These are phyloP conservation scores for Psylliodes chrysocephalus DNA, from an alignment of 2,888 invertebrate species.

Conservation along the genomic window DNA sequence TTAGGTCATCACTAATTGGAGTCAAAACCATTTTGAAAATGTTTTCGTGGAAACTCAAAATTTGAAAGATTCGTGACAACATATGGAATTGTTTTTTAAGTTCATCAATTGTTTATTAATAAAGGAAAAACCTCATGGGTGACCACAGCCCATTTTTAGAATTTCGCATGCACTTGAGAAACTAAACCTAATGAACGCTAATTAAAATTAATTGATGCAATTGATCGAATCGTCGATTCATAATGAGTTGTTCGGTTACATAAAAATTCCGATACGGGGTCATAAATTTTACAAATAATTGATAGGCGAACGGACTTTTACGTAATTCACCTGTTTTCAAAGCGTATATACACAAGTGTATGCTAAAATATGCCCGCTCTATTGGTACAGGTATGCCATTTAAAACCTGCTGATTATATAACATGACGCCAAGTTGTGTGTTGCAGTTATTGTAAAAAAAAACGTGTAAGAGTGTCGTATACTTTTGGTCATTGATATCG, in stretches of 20 bases:
- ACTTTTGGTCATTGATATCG: too few species aligned
- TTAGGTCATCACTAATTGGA: too few species aligned
- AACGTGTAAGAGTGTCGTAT: too few species aligned
- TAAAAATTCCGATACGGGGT: constrained; percentile 28
- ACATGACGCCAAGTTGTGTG: too few species aligned
- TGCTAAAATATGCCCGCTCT: constrained; percentile 5
- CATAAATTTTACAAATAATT: constrained; percentile 32
- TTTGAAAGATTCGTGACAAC: too few species aligned
- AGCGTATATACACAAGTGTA: not conserved
- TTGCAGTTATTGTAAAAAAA: too few species aligned
- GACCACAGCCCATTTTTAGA: too few species aligned
- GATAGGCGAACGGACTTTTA: constrained; percentile 10
- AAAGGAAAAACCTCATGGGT: too few species aligned
- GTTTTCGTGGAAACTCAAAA: too few species aligned
- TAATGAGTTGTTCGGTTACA: constrained; percentile 20
- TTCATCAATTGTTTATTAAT: too few species aligned
- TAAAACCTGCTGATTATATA: not conserved
- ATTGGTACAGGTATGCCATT: not conserved
- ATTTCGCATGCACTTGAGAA: not conserved
- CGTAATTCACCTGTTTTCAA: constrained; percentile 32
- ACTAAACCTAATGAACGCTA: not conserved
- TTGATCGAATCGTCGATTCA: not conserved
- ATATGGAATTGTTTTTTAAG: too few species aligned
- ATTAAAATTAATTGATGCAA: constrained; percentile 2
- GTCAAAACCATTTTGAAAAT: too few species aligned